Percentiles rank a stretch among this genome's conserved stretches.
phyloP scores from a whole-genome alignment of 2,113 vertebrate genomes.

The Hippocampus zosterae region DNA sequence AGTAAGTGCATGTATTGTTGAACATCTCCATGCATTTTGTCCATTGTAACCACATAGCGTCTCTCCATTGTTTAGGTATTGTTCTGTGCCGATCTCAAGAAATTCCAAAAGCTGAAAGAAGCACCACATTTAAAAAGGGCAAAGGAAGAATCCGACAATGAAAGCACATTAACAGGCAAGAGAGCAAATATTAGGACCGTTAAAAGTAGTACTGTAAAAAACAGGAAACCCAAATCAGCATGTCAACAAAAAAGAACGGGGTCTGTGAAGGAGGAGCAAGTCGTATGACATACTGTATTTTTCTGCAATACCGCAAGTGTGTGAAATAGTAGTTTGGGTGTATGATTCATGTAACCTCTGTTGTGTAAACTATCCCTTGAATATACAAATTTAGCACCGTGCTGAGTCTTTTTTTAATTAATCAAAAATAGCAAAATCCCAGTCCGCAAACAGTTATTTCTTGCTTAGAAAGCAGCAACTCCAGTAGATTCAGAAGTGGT shows the following conservation, averaged over 20 bases:
- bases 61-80: conserved; percentile 73
- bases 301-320: neutral
- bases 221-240: conserved; percentile 10
- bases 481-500: neutral
- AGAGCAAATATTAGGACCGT: conserved; percentile 25
- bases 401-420: conserved; percentile 2
- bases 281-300: neutral
- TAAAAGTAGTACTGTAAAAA: conserved; percentile 10
- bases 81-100: conserved; percentile 86
- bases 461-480: neutral
- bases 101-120: conserved; percentile 71
- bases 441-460: neutral
- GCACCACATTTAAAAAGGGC: conserved; percentile 14
- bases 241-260: conserved; percentile 31
- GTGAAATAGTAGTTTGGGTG: neutral
- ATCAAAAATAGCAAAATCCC: neutral
- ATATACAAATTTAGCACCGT: neutral
- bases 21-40: neutral
- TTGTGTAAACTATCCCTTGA: neutral
- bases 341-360: neutral
- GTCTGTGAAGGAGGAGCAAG: conserved; percentile 27
- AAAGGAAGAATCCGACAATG: conserved; percentile 36
- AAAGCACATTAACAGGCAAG: conserved; percentile 1
- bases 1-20: conserved; percentile 72
- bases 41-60: conserved; percentile 1